phyloP scores from a whole-genome alignment of 2,113 vertebrate species.

The Ailurus styani region DNA sequence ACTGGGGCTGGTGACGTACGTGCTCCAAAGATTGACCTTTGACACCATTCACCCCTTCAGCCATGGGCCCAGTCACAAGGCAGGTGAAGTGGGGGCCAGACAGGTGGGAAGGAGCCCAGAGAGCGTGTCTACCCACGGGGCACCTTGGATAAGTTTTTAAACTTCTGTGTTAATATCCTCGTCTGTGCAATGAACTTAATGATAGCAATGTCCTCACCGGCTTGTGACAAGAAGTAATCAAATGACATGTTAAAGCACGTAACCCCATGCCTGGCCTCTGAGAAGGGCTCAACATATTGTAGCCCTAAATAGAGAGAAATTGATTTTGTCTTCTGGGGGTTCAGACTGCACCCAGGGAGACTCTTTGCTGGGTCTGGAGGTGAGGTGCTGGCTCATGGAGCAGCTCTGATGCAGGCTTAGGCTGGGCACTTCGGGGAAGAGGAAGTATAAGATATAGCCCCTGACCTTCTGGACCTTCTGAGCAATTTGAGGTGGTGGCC shows the following conservation, averaged over 20 bases:
- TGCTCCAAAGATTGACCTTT: not conserved
- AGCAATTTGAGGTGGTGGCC: too few relatives aligned
- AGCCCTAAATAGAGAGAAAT: not conserved
- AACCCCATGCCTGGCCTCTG: not conserved
- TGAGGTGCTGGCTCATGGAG: not conserved
- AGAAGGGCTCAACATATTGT: fast-evolving
- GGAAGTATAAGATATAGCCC: fast-evolving
- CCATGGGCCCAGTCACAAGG: not conserved
- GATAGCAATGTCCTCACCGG: not conserved
- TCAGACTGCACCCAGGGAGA: not conserved
- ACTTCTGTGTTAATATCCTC: not conserved
- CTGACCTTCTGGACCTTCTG: not conserved
- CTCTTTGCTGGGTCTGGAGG: too few relatives aligned
- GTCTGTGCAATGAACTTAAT: not conserved
- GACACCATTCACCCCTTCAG: not conserved
- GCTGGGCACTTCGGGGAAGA: not conserved
- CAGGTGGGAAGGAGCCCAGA: not conserved
- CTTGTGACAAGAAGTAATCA: not conserved
- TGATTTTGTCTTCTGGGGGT: not conserved
- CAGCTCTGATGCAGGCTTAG: not conserved
- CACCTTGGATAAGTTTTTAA: not conserved
- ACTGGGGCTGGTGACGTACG: not conserved
- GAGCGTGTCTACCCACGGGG: not conserved
- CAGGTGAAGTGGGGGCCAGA: not conserved
- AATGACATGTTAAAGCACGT: not conserved